These are phyloP conservation scores for Pseudorasbora parva DNA, from an alignment of 2,113 vertebrate species.

Conservation along the genomic window DNA sequence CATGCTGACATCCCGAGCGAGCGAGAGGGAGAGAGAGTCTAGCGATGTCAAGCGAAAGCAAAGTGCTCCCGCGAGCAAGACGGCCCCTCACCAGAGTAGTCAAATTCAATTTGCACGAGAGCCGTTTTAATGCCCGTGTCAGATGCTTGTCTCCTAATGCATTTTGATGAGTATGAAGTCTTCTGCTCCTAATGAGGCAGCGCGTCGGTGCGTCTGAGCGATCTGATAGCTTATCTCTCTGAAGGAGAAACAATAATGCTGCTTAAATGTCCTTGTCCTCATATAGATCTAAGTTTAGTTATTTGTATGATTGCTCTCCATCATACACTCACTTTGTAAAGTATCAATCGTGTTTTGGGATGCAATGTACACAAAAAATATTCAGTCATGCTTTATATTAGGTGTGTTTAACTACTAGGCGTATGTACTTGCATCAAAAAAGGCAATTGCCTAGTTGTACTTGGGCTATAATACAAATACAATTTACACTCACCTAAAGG, in stretches of 20 bases:
- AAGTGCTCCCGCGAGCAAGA: conserved; percentile 38
- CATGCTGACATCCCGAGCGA: conserved; percentile 19
- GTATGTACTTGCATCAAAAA: no score
- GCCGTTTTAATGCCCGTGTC: conserved; percentile 50
- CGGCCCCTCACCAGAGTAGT: conserved; percentile 38
- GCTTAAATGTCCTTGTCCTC: conserved; percentile 29
- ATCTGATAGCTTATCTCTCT: conserved; percentile 57
- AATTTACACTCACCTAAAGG: no score
- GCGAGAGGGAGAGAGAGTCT: conserved; percentile 23
- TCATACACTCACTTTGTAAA: neutral
- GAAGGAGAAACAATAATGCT: conserved; percentile 55
- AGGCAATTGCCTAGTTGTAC: no score
- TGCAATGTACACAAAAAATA: neutral
- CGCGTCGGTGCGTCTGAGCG: conserved; percentile 22
- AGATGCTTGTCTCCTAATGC: conserved; percentile 63
- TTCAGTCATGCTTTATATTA: no score
- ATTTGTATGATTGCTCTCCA: conserved; percentile 32
- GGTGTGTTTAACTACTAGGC: no score
- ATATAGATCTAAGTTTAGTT: conserved; percentile 17
- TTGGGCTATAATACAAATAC: no score
- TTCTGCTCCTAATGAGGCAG: conserved; percentile 57
- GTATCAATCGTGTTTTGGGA: conserved; percentile 27
- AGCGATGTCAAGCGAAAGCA: neutral
- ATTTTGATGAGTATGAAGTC: conserved; percentile 62
- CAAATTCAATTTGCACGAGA: conserved; percentile 37